Evolutionary conservation across 2,113 vertebrate genomes (phyloP).

Genomic region (Columba janthina): DNA sequence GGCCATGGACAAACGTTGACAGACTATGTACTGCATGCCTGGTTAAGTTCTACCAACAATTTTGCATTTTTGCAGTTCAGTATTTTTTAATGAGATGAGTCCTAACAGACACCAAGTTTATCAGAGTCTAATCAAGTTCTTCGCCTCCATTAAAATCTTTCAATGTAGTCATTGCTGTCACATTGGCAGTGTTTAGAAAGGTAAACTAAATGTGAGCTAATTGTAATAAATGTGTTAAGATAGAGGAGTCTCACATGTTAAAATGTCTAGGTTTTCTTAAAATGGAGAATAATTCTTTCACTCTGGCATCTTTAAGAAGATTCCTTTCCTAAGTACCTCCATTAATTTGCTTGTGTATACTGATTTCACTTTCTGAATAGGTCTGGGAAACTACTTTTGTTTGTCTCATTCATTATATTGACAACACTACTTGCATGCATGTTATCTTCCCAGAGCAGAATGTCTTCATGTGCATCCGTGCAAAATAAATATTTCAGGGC

Average conservation of each 20-base stretch:
- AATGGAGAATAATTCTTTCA: neutral
- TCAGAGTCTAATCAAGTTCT: neutral
- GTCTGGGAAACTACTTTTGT: neutral
- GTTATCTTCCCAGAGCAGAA: neutral
- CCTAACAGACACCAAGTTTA: neutral
- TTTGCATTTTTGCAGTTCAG: neutral
- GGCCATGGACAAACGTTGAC: neutral
- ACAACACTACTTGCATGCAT: neutral
- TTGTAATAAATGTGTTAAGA: neutral
- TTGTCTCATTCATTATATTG: neutral
- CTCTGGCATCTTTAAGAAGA: neutral
- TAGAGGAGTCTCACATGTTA: neutral
- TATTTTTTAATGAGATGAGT: neutral
- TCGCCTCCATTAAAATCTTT: neutral
- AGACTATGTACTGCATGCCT: neutral
- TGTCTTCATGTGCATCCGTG: neutral
- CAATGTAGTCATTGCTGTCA: neutral
- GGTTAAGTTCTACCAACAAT: neutral
- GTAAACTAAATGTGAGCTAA: neutral
- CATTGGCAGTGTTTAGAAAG: neutral
- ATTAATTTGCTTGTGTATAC: neutral
- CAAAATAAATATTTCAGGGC: conserved; percentile 2
- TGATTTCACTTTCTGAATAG: neutral
- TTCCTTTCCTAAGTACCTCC: neutral
- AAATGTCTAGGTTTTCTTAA: neutral